phyloP scores from a whole-genome alignment of 2,888 invertebrate genomes.

The Drosophila mimetica region DNA sequence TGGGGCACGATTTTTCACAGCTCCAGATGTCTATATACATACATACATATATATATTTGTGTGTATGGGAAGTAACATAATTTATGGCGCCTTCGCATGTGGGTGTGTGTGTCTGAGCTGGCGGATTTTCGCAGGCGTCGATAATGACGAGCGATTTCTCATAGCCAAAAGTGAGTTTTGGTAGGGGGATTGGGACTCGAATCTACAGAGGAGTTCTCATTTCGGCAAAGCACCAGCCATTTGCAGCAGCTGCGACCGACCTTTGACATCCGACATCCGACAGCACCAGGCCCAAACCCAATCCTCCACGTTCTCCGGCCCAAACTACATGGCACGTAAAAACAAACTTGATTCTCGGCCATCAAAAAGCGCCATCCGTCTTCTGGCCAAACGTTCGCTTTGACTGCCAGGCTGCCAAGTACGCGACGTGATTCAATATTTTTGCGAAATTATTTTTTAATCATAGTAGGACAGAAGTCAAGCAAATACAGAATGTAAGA shows the following conservation, averaged over 20 bases:
- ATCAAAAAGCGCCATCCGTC: constrained; percentile 78
- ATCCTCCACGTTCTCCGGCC: constrained; percentile 43
- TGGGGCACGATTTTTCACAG: constrained; percentile 78
- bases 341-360: constrained; percentile 80
- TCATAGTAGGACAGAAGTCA: constrained; percentile 52
- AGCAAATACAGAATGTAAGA: constrained; percentile 2
- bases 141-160: constrained; percentile 80
- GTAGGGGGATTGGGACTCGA: not conserved
- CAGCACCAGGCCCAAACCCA: no score
- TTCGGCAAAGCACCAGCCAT: constrained; percentile 78
- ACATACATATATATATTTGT: constrained; percentile 44
- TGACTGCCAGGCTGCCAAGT: constrained; percentile 58
- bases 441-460: constrained; percentile 75
- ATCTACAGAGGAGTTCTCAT: constrained; percentile 40
- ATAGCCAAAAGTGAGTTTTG: constrained; percentile 51
- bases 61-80: constrained; percentile 64
- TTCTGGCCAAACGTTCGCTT: constrained; percentile 73
- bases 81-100: constrained; percentile 63
- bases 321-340: constrained; percentile 71
- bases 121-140: constrained; percentile 75
- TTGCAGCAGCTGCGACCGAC: constrained; percentile 80
- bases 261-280: constrained; percentile 79
- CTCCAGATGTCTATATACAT: constrained; percentile 73
- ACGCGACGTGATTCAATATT: constrained; percentile 70
- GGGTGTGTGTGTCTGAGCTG: constrained; percentile 39